A percentile compares a stretch with the other conserved stretches of the same genome.
Conservation (phyloP, 2,113 vertebrate species). For the Fregata magnificens region DNA sequence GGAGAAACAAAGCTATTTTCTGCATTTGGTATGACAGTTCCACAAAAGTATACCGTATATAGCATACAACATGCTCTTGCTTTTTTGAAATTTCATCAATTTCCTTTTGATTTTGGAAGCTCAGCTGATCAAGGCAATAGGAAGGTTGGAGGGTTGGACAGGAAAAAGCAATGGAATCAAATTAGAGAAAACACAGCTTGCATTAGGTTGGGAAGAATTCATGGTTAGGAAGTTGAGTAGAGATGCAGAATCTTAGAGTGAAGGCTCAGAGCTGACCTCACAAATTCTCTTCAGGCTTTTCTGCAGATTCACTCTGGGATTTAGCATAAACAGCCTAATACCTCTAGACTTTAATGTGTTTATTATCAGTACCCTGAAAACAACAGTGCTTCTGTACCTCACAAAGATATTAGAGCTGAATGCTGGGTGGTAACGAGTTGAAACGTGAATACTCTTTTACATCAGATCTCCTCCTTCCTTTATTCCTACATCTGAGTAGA, state of each 20-base stretch:
- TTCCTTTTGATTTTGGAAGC: not conserved
- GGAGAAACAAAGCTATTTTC: not conserved
- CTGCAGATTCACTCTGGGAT: not conserved
- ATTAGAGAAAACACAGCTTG: not conserved
- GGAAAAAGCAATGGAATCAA: not conserved
- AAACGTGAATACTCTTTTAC: not conserved
- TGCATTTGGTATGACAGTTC: not conserved
- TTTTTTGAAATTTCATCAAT: not conserved
- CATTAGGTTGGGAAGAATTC: not conserved
- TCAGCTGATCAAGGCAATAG: not conserved
- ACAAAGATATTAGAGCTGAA: not conserved
- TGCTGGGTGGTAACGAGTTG: not conserved
- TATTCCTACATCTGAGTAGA: not conserved
- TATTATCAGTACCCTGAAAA: not conserved
- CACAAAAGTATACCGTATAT: not conserved
- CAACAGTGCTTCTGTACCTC: not conserved
- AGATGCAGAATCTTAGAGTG: not conserved
- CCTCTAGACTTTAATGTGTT: not conserved
- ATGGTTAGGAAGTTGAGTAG: not conserved
- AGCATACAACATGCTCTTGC: not conserved
- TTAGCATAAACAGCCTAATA: not conserved
- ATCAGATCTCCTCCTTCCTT: not conserved
- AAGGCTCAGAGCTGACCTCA: not conserved
- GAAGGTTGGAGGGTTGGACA: not conserved
- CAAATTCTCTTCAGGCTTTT: not conserved